Conservation (phyloP, 1,140 invertebrate species). For the Trissolcus basalis region DNA sequence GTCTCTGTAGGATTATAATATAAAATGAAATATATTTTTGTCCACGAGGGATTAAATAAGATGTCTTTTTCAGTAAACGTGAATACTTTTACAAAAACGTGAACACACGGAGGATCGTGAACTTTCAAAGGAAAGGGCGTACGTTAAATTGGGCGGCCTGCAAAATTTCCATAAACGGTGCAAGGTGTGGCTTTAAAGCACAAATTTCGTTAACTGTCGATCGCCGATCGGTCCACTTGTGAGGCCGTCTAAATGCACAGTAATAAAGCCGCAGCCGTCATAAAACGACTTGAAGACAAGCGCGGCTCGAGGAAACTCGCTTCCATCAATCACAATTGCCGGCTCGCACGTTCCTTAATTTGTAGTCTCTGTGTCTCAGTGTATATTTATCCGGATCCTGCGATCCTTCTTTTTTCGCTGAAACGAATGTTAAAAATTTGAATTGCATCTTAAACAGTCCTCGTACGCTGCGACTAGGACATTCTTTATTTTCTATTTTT, state of each 20-base stretch:
- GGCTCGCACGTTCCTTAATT: constrained; percentile 50
- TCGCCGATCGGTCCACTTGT: constrained; percentile 20
- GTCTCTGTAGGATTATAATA: too few relatives aligned
- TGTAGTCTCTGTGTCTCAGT: constrained; percentile 44
- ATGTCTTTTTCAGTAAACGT: too few relatives aligned
- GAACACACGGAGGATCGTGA: too few relatives aligned
- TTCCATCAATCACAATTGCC: constrained; percentile 60
- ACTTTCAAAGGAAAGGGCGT: too few relatives aligned
- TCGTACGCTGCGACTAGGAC: too few relatives aligned
- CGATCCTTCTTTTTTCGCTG: constrained; percentile 31
- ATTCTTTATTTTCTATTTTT: too few relatives aligned
- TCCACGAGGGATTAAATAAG: too few relatives aligned
- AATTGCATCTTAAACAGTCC: too few relatives aligned
- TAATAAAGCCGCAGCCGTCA: constrained; percentile 43
- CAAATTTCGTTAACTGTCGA: constrained; percentile 32
- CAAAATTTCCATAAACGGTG: not conserved
- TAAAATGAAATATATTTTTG: too few relatives aligned
- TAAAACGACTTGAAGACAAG: constrained; percentile 33
- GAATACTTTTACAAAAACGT: too few relatives aligned
- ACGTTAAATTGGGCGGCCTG: too few relatives aligned
- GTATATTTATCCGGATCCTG: constrained; percentile 53
- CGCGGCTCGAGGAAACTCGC: constrained; percentile 35
- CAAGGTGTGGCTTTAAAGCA: constrained; percentile 1
- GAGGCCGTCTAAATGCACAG: constrained; percentile 28
- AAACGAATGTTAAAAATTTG: too few relatives aligned